phyloP scores from a whole-genome alignment of 2,113 vertebrate species.

The Urocynchramus pylzowi region DNA sequence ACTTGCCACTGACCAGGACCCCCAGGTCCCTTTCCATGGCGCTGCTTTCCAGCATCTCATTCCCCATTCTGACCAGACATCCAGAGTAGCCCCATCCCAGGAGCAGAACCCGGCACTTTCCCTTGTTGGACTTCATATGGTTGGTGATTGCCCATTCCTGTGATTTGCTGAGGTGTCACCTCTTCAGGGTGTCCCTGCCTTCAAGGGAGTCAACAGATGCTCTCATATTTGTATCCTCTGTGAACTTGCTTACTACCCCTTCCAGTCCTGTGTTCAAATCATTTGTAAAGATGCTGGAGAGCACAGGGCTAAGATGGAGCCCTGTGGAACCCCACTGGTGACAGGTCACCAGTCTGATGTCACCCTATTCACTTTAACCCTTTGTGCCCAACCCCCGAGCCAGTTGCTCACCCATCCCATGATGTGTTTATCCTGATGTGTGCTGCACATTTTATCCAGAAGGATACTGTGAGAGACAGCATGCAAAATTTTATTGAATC shows the following conservation, averaged over 20 bases:
- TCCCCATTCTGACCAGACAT: accelerated
- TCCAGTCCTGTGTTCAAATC: background rate
- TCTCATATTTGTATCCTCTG: background rate
- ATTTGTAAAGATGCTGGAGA: background rate
- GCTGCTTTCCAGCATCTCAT: background rate
- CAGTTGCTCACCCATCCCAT: background rate
- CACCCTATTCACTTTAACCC: accelerated
- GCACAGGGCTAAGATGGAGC: no score
- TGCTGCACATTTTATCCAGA: background rate
- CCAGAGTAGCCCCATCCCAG: background rate
- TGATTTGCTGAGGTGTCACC: background rate
- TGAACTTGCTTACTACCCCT: background rate
- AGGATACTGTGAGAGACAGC: background rate
- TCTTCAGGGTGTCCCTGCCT: background rate
- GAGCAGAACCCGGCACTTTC: accelerated
- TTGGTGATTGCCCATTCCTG: no score
- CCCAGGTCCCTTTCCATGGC: accelerated
- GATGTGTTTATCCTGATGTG: background rate
- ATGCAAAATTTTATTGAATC: background rate
- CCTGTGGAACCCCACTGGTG: background rate
- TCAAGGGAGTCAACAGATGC: accelerated
- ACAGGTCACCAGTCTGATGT: background rate
- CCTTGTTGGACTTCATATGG: no score
- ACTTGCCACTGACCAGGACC: accelerated
- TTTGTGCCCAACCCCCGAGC: accelerated